These are phyloP conservation scores for Nowickia ferox DNA, from an alignment of 2,888 invertebrate genomes.

Conservation along the genomic window DNA sequence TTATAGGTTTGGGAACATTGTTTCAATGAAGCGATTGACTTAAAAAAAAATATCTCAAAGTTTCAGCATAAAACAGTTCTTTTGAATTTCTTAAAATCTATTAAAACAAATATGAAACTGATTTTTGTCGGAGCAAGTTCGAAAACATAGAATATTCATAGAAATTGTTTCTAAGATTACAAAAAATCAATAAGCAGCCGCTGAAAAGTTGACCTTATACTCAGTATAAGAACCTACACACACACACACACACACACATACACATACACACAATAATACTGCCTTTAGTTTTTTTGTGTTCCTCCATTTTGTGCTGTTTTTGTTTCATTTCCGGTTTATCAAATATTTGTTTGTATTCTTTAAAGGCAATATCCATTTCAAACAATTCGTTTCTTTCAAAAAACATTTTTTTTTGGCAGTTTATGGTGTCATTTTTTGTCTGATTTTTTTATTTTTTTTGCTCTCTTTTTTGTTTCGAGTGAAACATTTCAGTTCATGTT, in stretches of 20 bases:
- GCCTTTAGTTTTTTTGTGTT: neutral
- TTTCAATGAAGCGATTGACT: no score
- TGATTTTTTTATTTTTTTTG: neutral
- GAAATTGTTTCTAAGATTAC: no score
- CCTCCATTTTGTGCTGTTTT: constrained; percentile 10
- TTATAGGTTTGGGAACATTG: no score
- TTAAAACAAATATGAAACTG: no score
- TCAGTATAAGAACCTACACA: neutral
- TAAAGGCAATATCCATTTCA: constrained; percentile 51
- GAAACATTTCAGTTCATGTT: constrained; percentile 31
- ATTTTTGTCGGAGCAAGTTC: no score
- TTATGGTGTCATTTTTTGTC: neutral
- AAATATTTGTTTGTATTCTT: constrained; percentile 56
- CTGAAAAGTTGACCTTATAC: neutral
- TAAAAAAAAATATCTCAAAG: no score
- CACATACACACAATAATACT: neutral
- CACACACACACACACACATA: neutral
- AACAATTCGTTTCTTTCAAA: constrained; percentile 1
- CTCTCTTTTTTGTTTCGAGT: neutral
- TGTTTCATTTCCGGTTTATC: constrained; percentile 65
- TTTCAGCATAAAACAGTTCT: no score
- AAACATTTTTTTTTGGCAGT: neutral
- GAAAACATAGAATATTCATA: no score
- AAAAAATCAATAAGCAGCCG: no score
- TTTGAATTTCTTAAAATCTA: no score